Percentiles rank a stretch among this genome's conserved stretches.
These are phyloP conservation scores for Phaenicophaeus curvirostris DNA, from an alignment of 2,797 vertebrate genomes.

Conservation along the genomic window DNA sequence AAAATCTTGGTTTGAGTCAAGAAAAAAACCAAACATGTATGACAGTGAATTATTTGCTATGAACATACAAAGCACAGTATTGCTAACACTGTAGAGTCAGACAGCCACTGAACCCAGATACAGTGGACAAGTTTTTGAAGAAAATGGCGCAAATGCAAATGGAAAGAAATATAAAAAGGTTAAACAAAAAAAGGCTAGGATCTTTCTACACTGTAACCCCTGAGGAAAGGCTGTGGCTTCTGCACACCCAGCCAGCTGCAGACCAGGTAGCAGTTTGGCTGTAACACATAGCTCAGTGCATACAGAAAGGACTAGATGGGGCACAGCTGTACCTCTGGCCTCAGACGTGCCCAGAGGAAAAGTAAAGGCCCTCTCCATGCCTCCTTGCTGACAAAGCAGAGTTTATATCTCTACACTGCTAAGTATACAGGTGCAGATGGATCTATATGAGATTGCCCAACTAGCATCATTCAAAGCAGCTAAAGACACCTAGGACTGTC, in stretches of 20 bases:
- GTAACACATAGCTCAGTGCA: not conserved
- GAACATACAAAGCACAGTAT: not conserved
- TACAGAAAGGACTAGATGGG: not conserved
- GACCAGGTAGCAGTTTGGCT: not conserved
- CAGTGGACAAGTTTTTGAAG: not conserved
- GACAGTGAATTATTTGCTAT: not conserved
- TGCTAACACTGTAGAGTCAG: not conserved
- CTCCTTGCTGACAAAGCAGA: not conserved
- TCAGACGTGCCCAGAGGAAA: not conserved
- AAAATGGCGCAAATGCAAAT: not conserved
- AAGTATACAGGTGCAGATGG: not conserved
- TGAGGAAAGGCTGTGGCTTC: not conserved
- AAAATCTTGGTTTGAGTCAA: not conserved
- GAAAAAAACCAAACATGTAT: not conserved
- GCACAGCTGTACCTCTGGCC: not conserved
- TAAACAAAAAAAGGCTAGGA: accelerated
- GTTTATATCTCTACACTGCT: not conserved
- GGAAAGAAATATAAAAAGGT: not conserved
- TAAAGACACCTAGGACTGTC: not conserved
- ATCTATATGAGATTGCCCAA: not conserved
- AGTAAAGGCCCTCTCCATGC: not conserved
- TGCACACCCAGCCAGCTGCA: not conserved
- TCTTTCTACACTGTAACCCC: not conserved
- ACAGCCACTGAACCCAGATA: not conserved
- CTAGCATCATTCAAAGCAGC: accelerated